Base-by-base conservation (phyloP, 2,797 vertebrate species). In the Hoplostethus mediterraneus region DNA sequence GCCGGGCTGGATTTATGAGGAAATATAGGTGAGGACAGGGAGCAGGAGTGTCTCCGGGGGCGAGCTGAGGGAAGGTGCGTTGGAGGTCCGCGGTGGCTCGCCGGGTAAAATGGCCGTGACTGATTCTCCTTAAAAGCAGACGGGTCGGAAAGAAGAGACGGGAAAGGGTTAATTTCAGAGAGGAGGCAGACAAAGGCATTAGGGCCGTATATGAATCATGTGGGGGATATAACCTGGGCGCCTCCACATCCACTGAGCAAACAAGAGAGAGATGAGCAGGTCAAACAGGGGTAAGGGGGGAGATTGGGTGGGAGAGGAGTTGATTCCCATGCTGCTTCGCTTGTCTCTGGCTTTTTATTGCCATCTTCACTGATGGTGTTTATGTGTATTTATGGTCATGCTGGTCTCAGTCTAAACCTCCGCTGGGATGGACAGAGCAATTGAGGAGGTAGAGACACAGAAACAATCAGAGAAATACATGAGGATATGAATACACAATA, bases 1-100 rank as follows among this genome's bases (percentile, higher is more conserved):
- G 67, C 73, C 70, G 48, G 48, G 65, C 63, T 84, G 84, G 87
- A 90, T 92, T 93, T 91, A 93, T 80, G 87, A 87, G 75, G 73
- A 77, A 79, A 85, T 78, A 84, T 80, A 45, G 8, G 60, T 3
- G 65, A 81, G 84, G 77, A 87, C 82, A 65, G 84, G 84, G 75
- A 73, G 72, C 60, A 48, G 79, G 79, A 73, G 79, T 75, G 83
- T 88, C 79, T 82, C 70, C 31, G 53, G 21, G 21, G 21, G 21
- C 21, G 1, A 63, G 61, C 75, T 67, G 57, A 78, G 79, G 79
- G 73, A 73, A 63, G 82, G 53, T 78, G 72, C 73, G 66, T 65
- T 17, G 3, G 30, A 53, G 63, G 67, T 75, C 17, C 73, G 4
- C 38, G 71, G 47, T 62, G 77, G 81, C 83, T 91, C 88, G 91